Conservation (phyloP, 1,140 invertebrate genomes). For the Lutraria rhynchaena region DNA sequence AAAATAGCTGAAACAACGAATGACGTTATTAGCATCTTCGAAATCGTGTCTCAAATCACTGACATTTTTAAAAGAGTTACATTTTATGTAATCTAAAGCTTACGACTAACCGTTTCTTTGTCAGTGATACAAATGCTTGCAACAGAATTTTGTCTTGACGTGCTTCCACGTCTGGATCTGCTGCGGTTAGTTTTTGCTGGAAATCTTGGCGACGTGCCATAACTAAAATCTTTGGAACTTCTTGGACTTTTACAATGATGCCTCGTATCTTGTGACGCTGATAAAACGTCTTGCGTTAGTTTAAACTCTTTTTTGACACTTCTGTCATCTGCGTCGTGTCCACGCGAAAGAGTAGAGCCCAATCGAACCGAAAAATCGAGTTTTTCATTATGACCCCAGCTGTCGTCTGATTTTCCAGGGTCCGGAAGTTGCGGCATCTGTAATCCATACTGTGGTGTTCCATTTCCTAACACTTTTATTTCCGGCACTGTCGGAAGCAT, state of each 20-base stretch:
- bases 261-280: background rate
- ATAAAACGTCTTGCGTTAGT: no score
- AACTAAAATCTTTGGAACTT: slow-evolving; percentile 1
- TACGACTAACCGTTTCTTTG: slow-evolving; percentile 22
- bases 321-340: background rate
- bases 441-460: background rate
- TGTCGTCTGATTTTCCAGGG: slow-evolving; percentile 13
- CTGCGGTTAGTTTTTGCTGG: background rate
- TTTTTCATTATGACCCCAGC: background rate
- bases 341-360: slow-evolving; percentile 31
- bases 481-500: background rate
- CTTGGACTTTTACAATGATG: background rate
- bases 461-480: background rate
- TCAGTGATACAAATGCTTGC: background rate
- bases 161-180: slow-evolving; percentile 19
- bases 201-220: background rate
- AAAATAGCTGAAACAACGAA: no score
- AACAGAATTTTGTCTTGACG: background rate
- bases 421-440: slow-evolving; percentile 41
- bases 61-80: no score
- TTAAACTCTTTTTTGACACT: background rate
- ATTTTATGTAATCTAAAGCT: no score
- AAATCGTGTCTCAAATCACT: no score
- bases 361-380: slow-evolving; percentile 44
- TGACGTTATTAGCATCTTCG: background rate